These are phyloP conservation scores for Umimayanthus chanpuru DNA, from an alignment of 92 coral and sea anemone species.

Conservation along the genomic window DNA sequence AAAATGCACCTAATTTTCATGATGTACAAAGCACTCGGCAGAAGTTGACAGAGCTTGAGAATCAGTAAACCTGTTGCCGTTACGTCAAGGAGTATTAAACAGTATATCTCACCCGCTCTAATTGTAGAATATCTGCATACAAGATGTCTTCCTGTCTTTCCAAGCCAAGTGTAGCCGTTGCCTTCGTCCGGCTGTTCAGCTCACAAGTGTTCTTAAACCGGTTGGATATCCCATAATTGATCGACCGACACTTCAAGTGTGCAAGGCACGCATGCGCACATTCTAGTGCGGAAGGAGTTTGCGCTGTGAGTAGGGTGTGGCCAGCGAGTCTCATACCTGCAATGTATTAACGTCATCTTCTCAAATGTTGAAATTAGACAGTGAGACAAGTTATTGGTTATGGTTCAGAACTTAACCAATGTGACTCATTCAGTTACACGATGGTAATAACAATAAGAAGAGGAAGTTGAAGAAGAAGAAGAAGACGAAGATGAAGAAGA, in stretches of 20 bases:
- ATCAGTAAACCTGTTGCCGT: no score
- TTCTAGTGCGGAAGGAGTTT: background rate
- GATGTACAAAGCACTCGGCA: no score
- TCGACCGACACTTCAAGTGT: background rate
- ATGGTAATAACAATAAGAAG: no score
- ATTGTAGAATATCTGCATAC: background rate
- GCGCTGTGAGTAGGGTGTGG: background rate
- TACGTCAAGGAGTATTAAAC: no score
- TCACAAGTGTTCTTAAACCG: background rate
- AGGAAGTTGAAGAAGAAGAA: no score
- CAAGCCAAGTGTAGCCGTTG: background rate
- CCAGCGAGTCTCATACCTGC: background rate
- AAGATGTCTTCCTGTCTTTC: background rate
- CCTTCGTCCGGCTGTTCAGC: background rate
- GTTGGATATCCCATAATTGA: background rate
- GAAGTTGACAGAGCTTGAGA: no score
- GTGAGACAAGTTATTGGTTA: no score
- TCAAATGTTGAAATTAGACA: background rate
- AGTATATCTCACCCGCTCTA: background rate
- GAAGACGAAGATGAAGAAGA: no score
- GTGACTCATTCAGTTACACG: no score
- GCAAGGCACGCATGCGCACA: slow-evolving; percentile 1
- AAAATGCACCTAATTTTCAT: no score
- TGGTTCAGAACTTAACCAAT: no score
- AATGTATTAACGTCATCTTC: background rate